A percentile compares a stretch with the other conserved stretches of the same genome.
Conservation (phyloP, 1,140 invertebrate genomes). For the Planococcus citri region DNA sequence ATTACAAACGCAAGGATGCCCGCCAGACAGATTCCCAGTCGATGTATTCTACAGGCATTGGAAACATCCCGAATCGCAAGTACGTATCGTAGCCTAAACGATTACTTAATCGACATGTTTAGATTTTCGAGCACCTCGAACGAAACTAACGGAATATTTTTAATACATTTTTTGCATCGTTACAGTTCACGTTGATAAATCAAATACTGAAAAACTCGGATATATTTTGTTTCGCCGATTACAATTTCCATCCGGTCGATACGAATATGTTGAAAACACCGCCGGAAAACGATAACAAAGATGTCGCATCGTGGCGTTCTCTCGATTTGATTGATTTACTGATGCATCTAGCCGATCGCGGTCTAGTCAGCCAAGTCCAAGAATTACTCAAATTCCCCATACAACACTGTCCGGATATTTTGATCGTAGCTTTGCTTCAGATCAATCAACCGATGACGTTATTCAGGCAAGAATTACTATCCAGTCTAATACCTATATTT, state of each 20-base stretch:
- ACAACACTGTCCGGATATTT: slow-evolving; percentile 84
- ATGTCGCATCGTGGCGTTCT: slow-evolving; percentile 77
- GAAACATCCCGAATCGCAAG: slow-evolving; percentile 80
- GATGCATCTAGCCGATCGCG: slow-evolving; percentile 72
- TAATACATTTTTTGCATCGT: too few relatives aligned
- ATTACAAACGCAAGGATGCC: slow-evolving; percentile 57
- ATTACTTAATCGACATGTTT: neutral
- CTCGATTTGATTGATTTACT: slow-evolving; percentile 80
- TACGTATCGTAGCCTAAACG: slow-evolving; percentile 23
- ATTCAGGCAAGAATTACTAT: slow-evolving; percentile 70
- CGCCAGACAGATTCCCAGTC: slow-evolving; percentile 66
- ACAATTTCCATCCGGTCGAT: slow-evolving; percentile 67
- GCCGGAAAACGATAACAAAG: slow-evolving; percentile 81
- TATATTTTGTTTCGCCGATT: slow-evolving; percentile 87
- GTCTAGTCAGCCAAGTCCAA: slow-evolving; percentile 64
- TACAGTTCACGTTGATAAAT: slow-evolving; percentile 68
- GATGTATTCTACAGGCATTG: slow-evolving; percentile 80
- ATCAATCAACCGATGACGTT: slow-evolving; percentile 60
- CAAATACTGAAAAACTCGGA: slow-evolving; percentile 81
- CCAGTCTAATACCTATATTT: slow-evolving; percentile 77
- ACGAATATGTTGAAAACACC: slow-evolving; percentile 77
- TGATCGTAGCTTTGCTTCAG: slow-evolving; percentile 76
- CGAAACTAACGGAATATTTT: too few relatives aligned
- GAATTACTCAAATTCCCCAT: slow-evolving; percentile 87
- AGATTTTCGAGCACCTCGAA: too few relatives aligned